Evolutionary conservation across 2,113 vertebrate species (phyloP).

Genomic region (Periophthalmus modestus): DNA sequence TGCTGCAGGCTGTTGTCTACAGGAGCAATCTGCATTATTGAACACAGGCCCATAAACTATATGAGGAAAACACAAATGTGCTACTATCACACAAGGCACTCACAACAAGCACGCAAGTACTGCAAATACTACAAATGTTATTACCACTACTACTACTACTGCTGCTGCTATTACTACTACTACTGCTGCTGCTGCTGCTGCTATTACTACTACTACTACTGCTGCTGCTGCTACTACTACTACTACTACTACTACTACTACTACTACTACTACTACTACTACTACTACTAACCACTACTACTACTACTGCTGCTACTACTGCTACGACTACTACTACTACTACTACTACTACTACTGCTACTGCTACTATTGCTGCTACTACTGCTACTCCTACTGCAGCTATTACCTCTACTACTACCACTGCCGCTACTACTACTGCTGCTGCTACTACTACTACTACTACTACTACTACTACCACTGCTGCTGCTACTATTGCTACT

Average conservation of each 20-base stretch:
- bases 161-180: not conserved
- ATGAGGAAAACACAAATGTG: slow-evolving; percentile 15
- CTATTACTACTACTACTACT: too few species aligned
- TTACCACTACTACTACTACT: not conserved
- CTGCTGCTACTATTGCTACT: too few species aligned
- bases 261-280: too few species aligned
- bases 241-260: too few species aligned
- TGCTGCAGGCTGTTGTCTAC: slow-evolving; percentile 67
- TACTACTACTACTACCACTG: too few species aligned
- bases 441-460: too few species aligned
- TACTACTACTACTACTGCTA: not conserved
- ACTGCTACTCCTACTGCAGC: too few species aligned
- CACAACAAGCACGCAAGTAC: not conserved
- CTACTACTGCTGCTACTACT: too few species aligned
- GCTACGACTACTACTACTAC: not conserved
- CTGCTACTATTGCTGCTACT: not conserved
- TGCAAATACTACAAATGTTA: not conserved
- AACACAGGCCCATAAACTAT: slow-evolving; percentile 59
- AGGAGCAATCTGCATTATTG: slow-evolving; percentile 74
- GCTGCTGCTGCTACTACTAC: too few species aligned
- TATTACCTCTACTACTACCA: too few species aligned
- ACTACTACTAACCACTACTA: too few species aligned
- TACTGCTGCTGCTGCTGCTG: not conserved
- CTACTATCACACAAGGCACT: slow-evolving; percentile 26
- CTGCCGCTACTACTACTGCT: too few species aligned